Conservation (phyloP, 2,888 invertebrate species). For the Watsonalla cultraria region DNA sequence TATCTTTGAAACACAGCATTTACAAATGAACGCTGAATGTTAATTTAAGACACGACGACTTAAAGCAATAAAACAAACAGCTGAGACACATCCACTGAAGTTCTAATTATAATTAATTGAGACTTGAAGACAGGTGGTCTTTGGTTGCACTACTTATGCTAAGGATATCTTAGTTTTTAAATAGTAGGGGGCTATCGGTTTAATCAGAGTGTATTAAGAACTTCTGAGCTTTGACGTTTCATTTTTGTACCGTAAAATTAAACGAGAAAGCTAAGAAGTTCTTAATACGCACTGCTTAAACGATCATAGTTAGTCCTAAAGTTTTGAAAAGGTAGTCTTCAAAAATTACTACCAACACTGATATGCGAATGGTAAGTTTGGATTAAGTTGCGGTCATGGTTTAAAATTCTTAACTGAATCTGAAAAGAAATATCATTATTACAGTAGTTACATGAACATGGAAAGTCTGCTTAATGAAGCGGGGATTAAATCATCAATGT, state of each 20-base stretch:
- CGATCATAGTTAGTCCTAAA: too few relatives aligned
- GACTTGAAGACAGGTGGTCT: not conserved
- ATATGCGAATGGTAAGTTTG: too few relatives aligned
- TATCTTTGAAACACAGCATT: not conserved
- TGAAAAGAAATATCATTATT: conserved; percentile 16
- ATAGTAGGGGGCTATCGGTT: not conserved
- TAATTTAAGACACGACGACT: not conserved
- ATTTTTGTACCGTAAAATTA: too few relatives aligned
- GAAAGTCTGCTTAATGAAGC: conserved; percentile 23
- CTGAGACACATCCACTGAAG: not conserved
- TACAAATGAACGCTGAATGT: conserved; percentile 1
- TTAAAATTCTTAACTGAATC: conserved; percentile 5
- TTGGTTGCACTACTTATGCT: not conserved
- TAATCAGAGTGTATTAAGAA: too few relatives aligned
- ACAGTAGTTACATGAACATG: conserved; percentile 12
- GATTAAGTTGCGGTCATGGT: too few relatives aligned
- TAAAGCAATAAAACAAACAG: not conserved
- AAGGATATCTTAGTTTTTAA: conserved; percentile 4
- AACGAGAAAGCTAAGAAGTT: too few relatives aligned
- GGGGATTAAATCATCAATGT: conserved; percentile 28
- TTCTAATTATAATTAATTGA: not conserved
- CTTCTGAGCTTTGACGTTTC: too few relatives aligned
- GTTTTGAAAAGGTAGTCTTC: too few relatives aligned
- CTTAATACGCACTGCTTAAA: too few relatives aligned
- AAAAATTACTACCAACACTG: too few relatives aligned